Evolutionary conservation across 2,113 vertebrate species (phyloP), one percentile per base, ranked within the genome.

Genomic region (Nematolebias whitei): DNA sequence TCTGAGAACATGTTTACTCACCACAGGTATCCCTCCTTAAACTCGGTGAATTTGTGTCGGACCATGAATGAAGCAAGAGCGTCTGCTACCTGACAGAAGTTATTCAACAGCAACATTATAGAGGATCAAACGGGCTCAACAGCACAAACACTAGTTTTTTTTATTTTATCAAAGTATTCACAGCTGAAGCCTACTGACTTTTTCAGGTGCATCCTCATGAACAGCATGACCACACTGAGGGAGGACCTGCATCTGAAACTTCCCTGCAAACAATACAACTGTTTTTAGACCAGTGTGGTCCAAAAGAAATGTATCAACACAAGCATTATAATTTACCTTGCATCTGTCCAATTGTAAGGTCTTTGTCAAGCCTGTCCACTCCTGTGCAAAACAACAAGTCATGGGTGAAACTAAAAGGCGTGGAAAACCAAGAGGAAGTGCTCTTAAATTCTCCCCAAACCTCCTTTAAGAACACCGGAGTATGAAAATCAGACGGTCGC

Each of bases 331-430:
- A 18, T 85, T 90, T 88, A 98, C 97, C 98, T 93, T 99, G 97
- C 98, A 99, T 99, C 86, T 99, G 98, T 82, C 98, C 98, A 84
- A 99, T 99, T 43, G 98, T 99, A 54, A 99, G 94, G 83, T 99
- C 98, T 94, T 98, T 99, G 92, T 99, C 98, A 87, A 99, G 92
- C 73, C 98, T 92, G 91, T 99, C 98, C 77, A 99, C 95, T 82
- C 98, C 98, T 99, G 74, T 43, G 87, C 79, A 76, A 86, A 16
- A 1, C 29, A 60, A 62, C 1, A 74, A 49, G 22, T 53, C 44
- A 76, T 22, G 23, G 16, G n/a, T 78, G 48, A 64, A 72, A 66
- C 38, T 48, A 51, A n/a, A n/a, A n/a, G n/a, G n/a, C n/a, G n/a
- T n/a, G n/a, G n/a, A 60, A 16, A 16, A 18, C n/a, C 41, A 16